A percentile compares a stretch with the other conserved stretches of the same genome.
phyloP scores from a whole-genome alignment of 2,888 invertebrate genomes.

The Dolichomitus sp. region DNA sequence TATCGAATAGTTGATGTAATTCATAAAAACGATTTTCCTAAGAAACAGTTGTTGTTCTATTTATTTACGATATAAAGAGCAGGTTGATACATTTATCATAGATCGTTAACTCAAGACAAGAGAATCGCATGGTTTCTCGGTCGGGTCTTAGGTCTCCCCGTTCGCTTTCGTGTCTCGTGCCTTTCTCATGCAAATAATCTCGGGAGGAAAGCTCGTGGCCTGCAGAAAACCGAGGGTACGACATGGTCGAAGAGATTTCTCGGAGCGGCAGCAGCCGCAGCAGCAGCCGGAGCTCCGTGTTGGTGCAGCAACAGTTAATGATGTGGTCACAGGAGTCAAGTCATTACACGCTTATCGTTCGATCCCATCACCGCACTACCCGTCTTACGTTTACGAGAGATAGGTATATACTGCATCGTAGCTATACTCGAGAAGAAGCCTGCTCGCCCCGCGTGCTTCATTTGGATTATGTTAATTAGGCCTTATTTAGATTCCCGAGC shows the following conservation, averaged over 20 bases:
- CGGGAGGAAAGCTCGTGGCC: constrained; percentile 51
- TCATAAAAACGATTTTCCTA: neutral
- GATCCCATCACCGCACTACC: constrained; percentile 73
- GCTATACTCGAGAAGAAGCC: constrained; percentile 19
- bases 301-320: constrained; percentile 71
- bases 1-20: neutral
- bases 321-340: constrained; percentile 76
- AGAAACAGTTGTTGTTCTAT: neutral
- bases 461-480: constrained; percentile 75
- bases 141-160: constrained; percentile 26
- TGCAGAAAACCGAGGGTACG: constrained; percentile 33
- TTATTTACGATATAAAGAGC: neutral
- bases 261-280: constrained; percentile 24
- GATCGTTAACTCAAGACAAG: constrained; percentile 52
- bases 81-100: constrained; percentile 52
- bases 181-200: constrained; percentile 70
- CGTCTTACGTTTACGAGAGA: constrained; percentile 69
- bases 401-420: constrained; percentile 30
- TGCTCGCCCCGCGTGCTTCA: constrained; percentile 69
- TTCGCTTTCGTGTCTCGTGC: constrained; percentile 41
- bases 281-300: constrained; percentile 56
- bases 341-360: constrained; percentile 75
- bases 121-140: constrained; percentile 44
- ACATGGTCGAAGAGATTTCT: constrained; percentile 51
- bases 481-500: constrained; percentile 72